Evolutionary conservation across 2,888 invertebrate genomes (phyloP), one percentile per base, ranked within the genome.

Genomic region (Atrina japonica): DNA sequence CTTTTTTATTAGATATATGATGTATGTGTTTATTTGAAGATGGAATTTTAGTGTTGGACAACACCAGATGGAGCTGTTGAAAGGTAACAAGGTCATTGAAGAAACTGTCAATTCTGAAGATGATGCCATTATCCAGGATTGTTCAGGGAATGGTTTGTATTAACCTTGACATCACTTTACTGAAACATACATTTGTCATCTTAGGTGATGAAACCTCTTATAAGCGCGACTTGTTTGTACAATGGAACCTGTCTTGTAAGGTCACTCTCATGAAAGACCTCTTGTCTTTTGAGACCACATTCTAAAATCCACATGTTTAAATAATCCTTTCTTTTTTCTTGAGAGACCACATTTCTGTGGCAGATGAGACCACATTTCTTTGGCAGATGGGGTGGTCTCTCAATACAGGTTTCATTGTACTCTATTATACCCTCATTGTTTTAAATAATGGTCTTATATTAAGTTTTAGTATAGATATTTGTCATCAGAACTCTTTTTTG

Each of bases 31-130:
- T 41, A 40, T 70, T 52, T 78, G 18, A 80, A 93, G 97, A 87
- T 98, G 98, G 98, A 98, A 98, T 92, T 98, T 97, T 90, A 97
- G 97, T 90, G 97, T 98, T 25, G 97, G 95, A 0, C 94, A 95
- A 80, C 96, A 97, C 90, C 95, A 97, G 81, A 88, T 97, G 59
- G 81, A 85, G 16, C 82, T 90, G 50, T 81, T 88, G 23, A 78
- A 77, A 58, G 83, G 82, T 55, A 77, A 41, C n/a, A 64, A 52
- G 35, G 74, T 43, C 49, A 53, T n/a, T 52, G 77, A 72, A 14
- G 59, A 60, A 14, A 71, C 66, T 1, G 69, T 64, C 6, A 66
- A 66, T 35, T 88, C 88, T 66, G 83, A 74, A 52, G 78, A 77
- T 40, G 79, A 76, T 30, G 71, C 75, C 27, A 71, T 76, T 50